These are phyloP conservation scores for Cranoglanis bouderius DNA, from an alignment of 2,113 vertebrate genomes.

Conservation along the genomic window DNA sequence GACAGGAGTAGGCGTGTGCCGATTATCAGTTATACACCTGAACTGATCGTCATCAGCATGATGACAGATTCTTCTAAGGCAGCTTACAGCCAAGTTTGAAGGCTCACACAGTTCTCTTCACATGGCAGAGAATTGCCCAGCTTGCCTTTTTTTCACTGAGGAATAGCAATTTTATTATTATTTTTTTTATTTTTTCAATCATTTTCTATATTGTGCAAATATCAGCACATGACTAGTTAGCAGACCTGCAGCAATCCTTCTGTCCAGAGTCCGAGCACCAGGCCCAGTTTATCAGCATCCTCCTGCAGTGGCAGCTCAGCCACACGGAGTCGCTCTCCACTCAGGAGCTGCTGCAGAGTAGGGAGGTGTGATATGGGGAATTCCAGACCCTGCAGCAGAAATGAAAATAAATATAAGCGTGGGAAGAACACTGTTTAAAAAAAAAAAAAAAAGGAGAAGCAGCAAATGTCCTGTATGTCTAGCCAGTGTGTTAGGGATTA, in stretches of 20 bases:
- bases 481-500: background rate
- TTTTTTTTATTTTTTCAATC: background rate
- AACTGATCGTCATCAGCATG: background rate
- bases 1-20: background rate
- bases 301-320: slow-evolving; percentile 74
- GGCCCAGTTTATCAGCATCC: slow-evolving; percentile 77
- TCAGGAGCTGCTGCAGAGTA: slow-evolving; percentile 82
- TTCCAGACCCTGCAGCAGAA: slow-evolving; percentile 74
- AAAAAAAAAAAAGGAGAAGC: background rate
- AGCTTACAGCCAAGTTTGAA: background rate
- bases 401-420: background rate
- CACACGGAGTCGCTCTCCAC: slow-evolving; percentile 66
- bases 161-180: background rate
- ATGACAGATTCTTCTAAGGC: background rate
- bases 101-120: background rate
- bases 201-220: background rate
- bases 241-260: slow-evolving; percentile 81
- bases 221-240: slow-evolving; percentile 46
- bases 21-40: background rate
- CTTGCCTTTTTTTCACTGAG: background rate
- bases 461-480: background rate
- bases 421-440: too few species aligned
- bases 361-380: slow-evolving; percentile 81
- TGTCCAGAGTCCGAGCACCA: slow-evolving; percentile 85
- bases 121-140: background rate